Evolutionary conservation across 2,797 vertebrate species (phyloP), one percentile per base, ranked within the genome.

Genomic region (Poliocrania exsul): DNA sequence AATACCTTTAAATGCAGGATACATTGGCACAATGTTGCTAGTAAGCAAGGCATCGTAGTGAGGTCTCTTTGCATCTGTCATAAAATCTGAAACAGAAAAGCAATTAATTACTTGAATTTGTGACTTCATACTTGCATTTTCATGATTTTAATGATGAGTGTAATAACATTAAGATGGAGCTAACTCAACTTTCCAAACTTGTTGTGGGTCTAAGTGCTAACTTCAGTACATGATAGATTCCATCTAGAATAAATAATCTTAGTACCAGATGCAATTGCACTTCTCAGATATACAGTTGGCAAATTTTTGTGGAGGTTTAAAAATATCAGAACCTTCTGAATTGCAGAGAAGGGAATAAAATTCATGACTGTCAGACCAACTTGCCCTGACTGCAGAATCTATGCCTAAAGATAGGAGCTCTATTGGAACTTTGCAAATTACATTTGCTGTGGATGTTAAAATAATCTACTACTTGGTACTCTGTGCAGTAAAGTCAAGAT

Each of bases 21-120:
- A 99, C 99, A 99, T 99, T 12, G 99, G 99, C 25, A 98, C 98
- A 53, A 99, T 96, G 25, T 99, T 99, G 92, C 98, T 99, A 82
- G 97, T 98, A 37, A 98, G 96, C 44, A 99, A 94, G 26, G 98
- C 98, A 64, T 99, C 99, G 6, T 97, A 98, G 93, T 98, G 97
- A 91, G 97, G 97, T 29, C 98, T 96, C 47, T 31, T 98, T 98
- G 67, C 98, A 93, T 90, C 81, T 88, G 79, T 95, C 95, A 90
- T 94, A 67, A 98, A 84, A 95, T 96, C 98, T 98, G 81, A 67
- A 97, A 87, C 23, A 88, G 58, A 91, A 71, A 61, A 11, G 9
- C 5, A 66, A 84, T 82, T 81, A 61, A 64, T 89, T 86, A 73
- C 13, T 82, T 70, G 25, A 21, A 50, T 88, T 80, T 74, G 24